A percentile compares a stretch with the other conserved stretches of the same genome.
Conservation (phyloP, 2,888 invertebrate species). For the Plagiodera versicolora region DNA sequence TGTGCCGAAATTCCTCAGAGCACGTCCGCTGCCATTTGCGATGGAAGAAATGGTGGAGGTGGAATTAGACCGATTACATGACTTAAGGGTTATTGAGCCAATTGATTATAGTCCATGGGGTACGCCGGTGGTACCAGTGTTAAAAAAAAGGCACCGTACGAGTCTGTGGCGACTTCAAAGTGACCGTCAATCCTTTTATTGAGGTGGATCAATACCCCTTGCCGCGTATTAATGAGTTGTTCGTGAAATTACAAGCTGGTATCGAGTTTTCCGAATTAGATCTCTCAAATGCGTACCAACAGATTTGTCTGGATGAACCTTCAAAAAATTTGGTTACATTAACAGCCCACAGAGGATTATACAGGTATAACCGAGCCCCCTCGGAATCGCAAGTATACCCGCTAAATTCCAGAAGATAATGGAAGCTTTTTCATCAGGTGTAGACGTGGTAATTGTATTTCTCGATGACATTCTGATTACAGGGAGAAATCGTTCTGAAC, state of each 20-base stretch:
- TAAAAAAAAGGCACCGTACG: not conserved
- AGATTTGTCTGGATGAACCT: conserved; percentile 13
- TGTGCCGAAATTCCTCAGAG: not conserved
- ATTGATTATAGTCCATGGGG: conserved; percentile 6
- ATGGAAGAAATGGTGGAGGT: conserved; percentile 7
- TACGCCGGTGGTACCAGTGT: conserved; percentile 2
- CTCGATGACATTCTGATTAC: too few relatives aligned
- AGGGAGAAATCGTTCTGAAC: too few relatives aligned
- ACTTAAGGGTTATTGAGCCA: conserved; percentile 7
- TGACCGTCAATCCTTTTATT: not conserved
- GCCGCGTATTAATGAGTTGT: not conserved
- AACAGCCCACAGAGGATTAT: conserved; percentile 21
- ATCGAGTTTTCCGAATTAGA: conserved; percentile 21
- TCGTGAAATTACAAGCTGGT: conserved; percentile 11
- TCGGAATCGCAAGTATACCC: too few relatives aligned
- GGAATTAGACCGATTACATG: conserved; percentile 6
- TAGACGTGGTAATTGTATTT: too few relatives aligned
- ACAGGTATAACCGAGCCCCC: not conserved
- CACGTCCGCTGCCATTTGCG: conserved; percentile 6
- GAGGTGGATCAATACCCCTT: not conserved
- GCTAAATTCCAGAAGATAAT: too few relatives aligned
- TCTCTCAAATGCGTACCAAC: conserved; percentile 16
- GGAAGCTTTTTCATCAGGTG: too few relatives aligned
- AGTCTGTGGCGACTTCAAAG: conserved; percentile 1
- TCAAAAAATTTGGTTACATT: conserved; percentile 15